Percentiles rank a stretch among this genome's conserved stretches.
phyloP scores from a whole-genome alignment of 2,797 vertebrate species.

The Sebastolobus alascanus region DNA sequence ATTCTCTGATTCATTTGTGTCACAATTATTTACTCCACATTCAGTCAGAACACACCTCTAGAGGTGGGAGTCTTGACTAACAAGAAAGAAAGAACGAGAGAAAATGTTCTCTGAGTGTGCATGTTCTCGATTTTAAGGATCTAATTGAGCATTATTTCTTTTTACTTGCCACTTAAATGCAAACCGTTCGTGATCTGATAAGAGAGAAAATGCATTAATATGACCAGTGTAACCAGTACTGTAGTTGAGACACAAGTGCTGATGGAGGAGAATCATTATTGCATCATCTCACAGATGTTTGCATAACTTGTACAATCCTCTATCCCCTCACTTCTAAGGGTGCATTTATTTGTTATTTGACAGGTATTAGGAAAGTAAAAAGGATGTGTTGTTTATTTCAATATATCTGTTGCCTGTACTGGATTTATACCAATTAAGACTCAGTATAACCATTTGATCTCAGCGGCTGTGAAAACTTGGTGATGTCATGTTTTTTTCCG shows the following conservation, averaged over 20 bases:
- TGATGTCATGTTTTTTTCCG: slow-evolving; percentile 13
- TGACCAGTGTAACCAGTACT: background rate
- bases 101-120: background rate
- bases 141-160: background rate
- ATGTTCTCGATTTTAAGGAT: background rate
- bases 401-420: background rate
- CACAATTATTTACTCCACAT: background rate
- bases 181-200: background rate
- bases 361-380: background rate
- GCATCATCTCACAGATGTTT: slow-evolving; percentile 4
- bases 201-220: background rate
- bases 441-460: slow-evolving; percentile 34
- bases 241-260: background rate
- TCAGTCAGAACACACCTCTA: background rate
- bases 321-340: background rate
- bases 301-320: background rate
- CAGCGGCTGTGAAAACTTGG: slow-evolving; percentile 11
- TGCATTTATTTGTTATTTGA: slow-evolving; percentile 10
- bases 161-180: background rate
- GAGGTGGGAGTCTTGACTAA: background rate
- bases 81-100: background rate
- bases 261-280: background rate
- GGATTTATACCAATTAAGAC: slow-evolving; percentile 20
- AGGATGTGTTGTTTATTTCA: slow-evolving; percentile 14
- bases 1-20: background rate